A percentile compares a stretch with the other conserved stretches of the same genome.
phyloP scores from a whole-genome alignment of 2,797 vertebrate species.

The Halcyon smyrnensis region DNA sequence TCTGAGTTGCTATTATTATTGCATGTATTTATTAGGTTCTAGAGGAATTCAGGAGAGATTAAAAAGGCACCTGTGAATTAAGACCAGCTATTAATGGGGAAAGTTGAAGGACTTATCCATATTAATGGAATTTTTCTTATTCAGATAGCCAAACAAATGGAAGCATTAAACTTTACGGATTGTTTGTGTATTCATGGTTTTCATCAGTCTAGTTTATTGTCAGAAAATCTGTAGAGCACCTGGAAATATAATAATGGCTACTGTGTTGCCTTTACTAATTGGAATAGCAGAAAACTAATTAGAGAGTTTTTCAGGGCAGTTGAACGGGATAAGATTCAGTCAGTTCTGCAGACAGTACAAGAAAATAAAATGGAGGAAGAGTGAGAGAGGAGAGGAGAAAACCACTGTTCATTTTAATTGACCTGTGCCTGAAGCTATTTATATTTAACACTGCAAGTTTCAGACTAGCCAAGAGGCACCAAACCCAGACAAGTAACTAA shows the following conservation, averaged over 20 bases:
- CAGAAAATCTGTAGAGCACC: constrained; percentile 48
- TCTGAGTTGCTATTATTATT: constrained; percentile 67
- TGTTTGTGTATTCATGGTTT: constrained; percentile 42
- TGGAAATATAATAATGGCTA: constrained; percentile 39
- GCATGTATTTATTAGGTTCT: constrained; percentile 66
- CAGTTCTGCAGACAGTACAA: neutral
- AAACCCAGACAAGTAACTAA: neutral
- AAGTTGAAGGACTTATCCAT: constrained; percentile 36
- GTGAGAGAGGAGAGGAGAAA: neutral
- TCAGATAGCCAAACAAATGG: neutral
- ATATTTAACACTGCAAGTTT: neutral
- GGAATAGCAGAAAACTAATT: constrained; percentile 23
- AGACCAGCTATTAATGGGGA: constrained; percentile 30
- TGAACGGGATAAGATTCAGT: neutral
- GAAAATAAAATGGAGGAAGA: neutral
- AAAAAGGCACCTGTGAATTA: constrained; percentile 65
- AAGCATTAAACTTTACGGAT: constrained; percentile 27
- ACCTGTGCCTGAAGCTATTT: neutral
- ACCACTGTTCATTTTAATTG: neutral
- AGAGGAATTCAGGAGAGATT: constrained; percentile 56
- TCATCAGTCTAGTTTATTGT: constrained; percentile 24
- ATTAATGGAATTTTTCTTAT: constrained; percentile 47
- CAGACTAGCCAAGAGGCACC: neutral
- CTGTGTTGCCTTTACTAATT: constrained; percentile 23
- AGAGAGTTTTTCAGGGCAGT: neutral